Evolutionary conservation across 2,113 vertebrate genomes (phyloP).

Genomic region (Scomber scombrus): DNA sequence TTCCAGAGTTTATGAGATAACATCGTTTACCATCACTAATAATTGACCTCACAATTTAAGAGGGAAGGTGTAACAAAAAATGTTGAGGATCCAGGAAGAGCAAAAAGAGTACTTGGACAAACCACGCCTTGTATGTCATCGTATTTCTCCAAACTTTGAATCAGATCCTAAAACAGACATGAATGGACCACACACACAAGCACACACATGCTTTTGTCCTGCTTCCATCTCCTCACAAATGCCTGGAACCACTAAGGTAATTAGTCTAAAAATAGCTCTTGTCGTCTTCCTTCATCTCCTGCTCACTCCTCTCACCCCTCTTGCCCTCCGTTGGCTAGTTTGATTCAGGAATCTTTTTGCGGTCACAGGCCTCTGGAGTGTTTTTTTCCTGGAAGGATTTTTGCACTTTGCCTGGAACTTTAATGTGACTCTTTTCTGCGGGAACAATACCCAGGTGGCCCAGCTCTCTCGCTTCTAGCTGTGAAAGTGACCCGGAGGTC

Average conservation of each 20-base stretch:
- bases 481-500: constrained; percentile 73
- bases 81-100: constrained; percentile 19
- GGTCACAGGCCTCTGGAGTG: constrained; percentile 74
- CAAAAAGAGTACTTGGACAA: constrained; percentile 7
- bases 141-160: constrained; percentile 5
- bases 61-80: constrained; percentile 1
- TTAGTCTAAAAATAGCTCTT: constrained; percentile 78
- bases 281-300: constrained; percentile 66
- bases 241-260: constrained; percentile 66
- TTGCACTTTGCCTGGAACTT: constrained; percentile 70
- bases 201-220: constrained; percentile 39
- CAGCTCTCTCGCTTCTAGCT: constrained; percentile 51
- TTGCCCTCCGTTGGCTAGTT: constrained; percentile 2
- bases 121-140: not conserved
- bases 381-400: constrained; percentile 85
- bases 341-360: constrained; percentile 51
- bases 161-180: constrained; percentile 1
- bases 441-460: constrained; percentile 79
- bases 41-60: not conserved
- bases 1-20: too few relatives aligned
- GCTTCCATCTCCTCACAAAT: constrained; percentile 61
- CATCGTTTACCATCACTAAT: not conserved
- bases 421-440: constrained; percentile 66
- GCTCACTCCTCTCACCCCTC: constrained; percentile 19
- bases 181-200: not conserved